These are phyloP conservation scores for Candoia aspera DNA, from an alignment of 2,113 vertebrate species.

Conservation along the genomic window DNA sequence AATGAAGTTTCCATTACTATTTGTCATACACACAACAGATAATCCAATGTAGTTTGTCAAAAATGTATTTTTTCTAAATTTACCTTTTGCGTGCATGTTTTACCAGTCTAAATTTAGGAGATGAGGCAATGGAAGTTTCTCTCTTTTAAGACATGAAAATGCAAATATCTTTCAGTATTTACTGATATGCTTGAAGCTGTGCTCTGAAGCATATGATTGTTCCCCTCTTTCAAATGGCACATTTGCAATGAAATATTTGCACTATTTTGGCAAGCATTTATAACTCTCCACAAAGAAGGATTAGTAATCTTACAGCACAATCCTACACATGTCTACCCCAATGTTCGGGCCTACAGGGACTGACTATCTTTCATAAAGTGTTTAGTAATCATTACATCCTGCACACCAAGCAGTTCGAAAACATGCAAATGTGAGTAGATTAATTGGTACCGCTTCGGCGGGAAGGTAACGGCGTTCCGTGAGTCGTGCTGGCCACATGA, in stretches of 20 bases:
- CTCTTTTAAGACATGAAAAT: background rate
- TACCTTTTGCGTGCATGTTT: background rate
- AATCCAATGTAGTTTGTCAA: background rate
- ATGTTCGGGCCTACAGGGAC: background rate
- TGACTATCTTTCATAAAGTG: background rate
- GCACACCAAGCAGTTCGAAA: too few species aligned
- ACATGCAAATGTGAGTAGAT: too few species aligned
- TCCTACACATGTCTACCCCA: background rate
- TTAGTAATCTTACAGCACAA: background rate
- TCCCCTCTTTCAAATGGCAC: background rate
- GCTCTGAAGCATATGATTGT: background rate
- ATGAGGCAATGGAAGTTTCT: background rate
- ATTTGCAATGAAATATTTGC: background rate
- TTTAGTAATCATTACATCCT: background rate
- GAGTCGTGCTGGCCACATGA: too few species aligned
- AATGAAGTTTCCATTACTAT: conserved; percentile 1
- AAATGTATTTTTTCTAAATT: background rate
- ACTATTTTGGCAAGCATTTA: background rate
- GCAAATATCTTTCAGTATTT: background rate
- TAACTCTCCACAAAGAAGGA: background rate
- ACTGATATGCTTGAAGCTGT: background rate
- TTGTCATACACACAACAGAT: background rate
- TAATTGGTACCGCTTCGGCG: too few species aligned
- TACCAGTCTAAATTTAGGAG: background rate
- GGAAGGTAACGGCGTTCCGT: too few species aligned